Base-by-base conservation (phyloP, 2,113 vertebrate species). In the Notiomystis cincta region DNA sequence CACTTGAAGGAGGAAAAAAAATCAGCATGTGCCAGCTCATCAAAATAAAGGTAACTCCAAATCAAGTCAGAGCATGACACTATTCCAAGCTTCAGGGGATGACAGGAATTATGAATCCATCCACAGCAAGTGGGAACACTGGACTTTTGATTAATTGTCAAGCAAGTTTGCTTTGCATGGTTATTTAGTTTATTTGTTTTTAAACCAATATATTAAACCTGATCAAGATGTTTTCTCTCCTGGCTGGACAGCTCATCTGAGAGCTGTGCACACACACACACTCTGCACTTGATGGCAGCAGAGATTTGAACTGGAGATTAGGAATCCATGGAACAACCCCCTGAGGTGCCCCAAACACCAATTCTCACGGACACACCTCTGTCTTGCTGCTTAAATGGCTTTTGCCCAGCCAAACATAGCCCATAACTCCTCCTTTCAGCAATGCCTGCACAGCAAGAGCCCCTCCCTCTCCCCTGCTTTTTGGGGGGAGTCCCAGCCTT, bases 281-380 rank as follows among this genome's bases (percentile, higher is more conserved):
- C 22, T 8, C 86, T 6, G 54, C 92, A 76, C 45, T 16, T 24
- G 56, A 91, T 47, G 62, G 79, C 88, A 72, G 75, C 75, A 88
- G 88, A 89, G 66, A 33, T 42, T 45, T 11, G 17, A 93, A 37
- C 11, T 10, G 47, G 30, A 92, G 35, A 37, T 56, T 4, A 33
- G 0, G 2, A 89, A 75, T 5, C 51, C 23, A 27, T 15, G 31
- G 8, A 80, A 20, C 3, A 51, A 51, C 50, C 45, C 17, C 28
- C 0, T 0, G 1, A 76, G 28, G 66, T 10, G 31, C 54, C 71
- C 71, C 44, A 14, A 65, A 42, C 35, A 10, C 3, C 21, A 24
- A 0, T 33, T 54, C 17, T 35, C 65, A 31, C 0, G 2, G n/a
- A 35, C 12, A 30, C 0, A 0, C 11, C 13, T 38, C 15, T 18